Evolutionary conservation across 2,113 vertebrate species (phyloP).

Genomic region (Tetrax tetrax): DNA sequence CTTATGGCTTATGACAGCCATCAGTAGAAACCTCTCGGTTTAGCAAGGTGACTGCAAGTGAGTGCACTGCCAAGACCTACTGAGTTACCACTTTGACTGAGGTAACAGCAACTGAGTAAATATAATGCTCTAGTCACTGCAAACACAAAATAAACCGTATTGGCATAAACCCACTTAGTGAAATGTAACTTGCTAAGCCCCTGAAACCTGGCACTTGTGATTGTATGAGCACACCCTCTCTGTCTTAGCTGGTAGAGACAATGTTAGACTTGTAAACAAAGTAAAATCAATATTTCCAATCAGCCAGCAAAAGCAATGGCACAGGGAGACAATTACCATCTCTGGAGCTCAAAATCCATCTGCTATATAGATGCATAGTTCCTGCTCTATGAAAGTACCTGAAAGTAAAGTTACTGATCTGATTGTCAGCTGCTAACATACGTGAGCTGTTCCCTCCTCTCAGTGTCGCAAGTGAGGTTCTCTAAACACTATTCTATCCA

Average conservation of each 20-base stretch:
- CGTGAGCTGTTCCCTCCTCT: not conserved
- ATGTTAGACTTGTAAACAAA: not conserved
- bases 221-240: not conserved
- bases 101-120: not conserved
- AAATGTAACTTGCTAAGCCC: not conserved
- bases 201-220: not conserved
- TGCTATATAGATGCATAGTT: not conserved
- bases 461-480: not conserved
- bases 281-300: not conserved
- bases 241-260: not conserved
- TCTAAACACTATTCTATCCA: not conserved
- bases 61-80: not conserved
- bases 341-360: not conserved
- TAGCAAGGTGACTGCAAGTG: not conserved
- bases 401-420: not conserved
- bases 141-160: not conserved
- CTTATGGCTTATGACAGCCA: not conserved
- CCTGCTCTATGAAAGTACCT: not conserved
- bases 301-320: not conserved
- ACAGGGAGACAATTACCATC: not conserved
- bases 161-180: not conserved
- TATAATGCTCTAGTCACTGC: not conserved
- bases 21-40: not conserved
- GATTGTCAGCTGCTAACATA: not conserved
- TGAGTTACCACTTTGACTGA: not conserved